phyloP scores from a whole-genome alignment of 2,797 vertebrate genomes.

The Hypotaenidia philippensis region DNA sequence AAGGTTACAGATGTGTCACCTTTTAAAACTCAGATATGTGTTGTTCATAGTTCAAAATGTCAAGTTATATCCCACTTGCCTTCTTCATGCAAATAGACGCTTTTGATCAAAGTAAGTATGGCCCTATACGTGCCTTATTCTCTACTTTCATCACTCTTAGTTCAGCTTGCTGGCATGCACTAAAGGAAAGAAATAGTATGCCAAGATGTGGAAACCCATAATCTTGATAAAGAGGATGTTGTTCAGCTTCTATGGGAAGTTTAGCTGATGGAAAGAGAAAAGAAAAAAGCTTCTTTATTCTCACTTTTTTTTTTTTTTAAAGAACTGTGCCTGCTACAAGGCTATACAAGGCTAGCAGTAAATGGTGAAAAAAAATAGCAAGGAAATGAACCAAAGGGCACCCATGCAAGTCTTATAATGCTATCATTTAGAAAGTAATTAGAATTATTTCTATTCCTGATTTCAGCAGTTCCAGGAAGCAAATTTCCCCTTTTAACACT shows the following conservation, averaged over 20 bases:
- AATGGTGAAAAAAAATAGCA: not conserved
- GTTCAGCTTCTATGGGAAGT: constrained; percentile 49
- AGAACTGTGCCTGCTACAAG: not conserved
- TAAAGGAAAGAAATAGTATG: constrained; percentile 49
- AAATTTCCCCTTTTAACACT: not conserved
- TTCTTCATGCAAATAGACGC: not conserved
- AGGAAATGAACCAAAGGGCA: not conserved
- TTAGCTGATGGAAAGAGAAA: constrained; percentile 38
- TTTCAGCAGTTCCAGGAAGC: constrained; percentile 11
- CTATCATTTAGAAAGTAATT: constrained; percentile 1
- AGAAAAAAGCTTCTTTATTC: constrained; percentile 13
- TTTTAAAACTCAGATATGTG: not conserved
- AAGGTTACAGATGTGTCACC: not conserved
- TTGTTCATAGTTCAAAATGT: not conserved
- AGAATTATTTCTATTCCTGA: constrained; percentile 19
- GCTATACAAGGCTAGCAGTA: not conserved
- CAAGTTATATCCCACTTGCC: not conserved
- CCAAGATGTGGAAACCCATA: constrained; percentile 48
- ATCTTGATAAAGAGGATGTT: constrained; percentile 60
- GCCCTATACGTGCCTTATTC: not conserved
- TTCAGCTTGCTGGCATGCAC: constrained; percentile 34
- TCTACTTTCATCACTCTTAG: not conserved
- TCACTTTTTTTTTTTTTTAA: not conserved
- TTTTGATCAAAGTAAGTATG: not conserved
- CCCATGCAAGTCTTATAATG: not conserved